Percentiles rank a stretch among this genome's conserved stretches.
These are phyloP conservation scores for Atherinomorus stipes DNA, from an alignment of 2,113 vertebrate species.

Conservation along the genomic window DNA sequence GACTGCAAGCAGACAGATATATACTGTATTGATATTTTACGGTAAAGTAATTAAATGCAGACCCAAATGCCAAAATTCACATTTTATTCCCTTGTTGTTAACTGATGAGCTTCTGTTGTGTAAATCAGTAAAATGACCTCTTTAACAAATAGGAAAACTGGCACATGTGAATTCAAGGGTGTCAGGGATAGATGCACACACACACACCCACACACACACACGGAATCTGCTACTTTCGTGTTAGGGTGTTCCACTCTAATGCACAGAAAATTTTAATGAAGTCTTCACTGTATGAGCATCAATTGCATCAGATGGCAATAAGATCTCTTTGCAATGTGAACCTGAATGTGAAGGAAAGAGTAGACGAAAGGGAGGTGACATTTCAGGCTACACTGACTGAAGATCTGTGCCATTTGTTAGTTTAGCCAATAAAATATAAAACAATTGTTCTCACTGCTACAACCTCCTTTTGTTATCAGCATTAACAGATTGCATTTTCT, in stretches of 20 bases:
- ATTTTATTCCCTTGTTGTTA: background rate
- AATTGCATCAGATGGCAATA: constrained; percentile 49
- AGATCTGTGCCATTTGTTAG: background rate
- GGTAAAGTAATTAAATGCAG: constrained; percentile 10
- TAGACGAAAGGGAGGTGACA: constrained; percentile 23
- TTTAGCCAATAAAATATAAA: constrained; percentile 42
- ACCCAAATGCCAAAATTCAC: constrained; percentile 1
- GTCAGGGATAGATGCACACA: constrained; percentile 10
- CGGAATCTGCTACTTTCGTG: constrained; percentile 16
- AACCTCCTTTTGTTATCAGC: constrained; percentile 7
- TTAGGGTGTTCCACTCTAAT: constrained; percentile 39
- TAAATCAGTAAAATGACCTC: constrained; percentile 53
- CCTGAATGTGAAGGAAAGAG: constrained; percentile 45
- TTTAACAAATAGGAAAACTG: constrained; percentile 28
- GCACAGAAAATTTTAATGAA: constrained; percentile 51
- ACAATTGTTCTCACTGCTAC: constrained; percentile 20
- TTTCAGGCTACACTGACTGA: constrained; percentile 29
- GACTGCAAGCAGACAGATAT: background rate
- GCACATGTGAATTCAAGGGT: constrained; percentile 12
- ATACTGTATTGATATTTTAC: background rate
- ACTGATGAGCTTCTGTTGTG: constrained; percentile 26
- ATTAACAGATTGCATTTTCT: constrained; percentile 13
- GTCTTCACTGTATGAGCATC: constrained; percentile 13
- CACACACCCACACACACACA: background rate
- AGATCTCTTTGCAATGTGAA: constrained; percentile 59